These are phyloP conservation scores for Tympanuchus pallidicinctus DNA, from an alignment of 2,113 vertebrate species.

Conservation along the genomic window DNA sequence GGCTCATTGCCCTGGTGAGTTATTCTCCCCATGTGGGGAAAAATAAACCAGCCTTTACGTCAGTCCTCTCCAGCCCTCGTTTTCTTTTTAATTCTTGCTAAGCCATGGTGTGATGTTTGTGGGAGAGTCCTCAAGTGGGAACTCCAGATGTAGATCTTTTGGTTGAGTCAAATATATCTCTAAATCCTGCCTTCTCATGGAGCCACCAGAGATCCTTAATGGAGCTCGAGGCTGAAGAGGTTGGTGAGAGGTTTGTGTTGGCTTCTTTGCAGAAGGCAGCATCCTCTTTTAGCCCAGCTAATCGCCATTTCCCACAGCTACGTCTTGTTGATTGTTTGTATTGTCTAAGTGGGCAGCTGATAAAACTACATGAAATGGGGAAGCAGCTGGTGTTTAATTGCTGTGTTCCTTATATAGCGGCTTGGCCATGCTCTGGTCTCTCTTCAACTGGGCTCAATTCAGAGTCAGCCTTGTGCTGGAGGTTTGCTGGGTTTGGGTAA, in stretches of 20 bases:
- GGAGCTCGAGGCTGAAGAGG: neutral
- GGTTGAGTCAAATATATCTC: neutral
- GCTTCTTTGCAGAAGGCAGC: neutral
- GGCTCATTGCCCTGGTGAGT: neutral
- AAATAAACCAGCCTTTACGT: neutral
- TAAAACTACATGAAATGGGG: neutral
- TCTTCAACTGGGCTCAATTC: rapidly evolving
- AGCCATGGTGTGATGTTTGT: rapidly evolving
- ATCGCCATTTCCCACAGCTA: neutral
- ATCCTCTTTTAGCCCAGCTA: rapidly evolving
- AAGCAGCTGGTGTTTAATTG: conserved; percentile 20
- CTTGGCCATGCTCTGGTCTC: neutral
- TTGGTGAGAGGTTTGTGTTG: neutral
- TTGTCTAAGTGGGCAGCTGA: neutral
- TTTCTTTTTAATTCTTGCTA: neutral
- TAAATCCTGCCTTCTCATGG: neutral
- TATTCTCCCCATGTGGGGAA: neutral
- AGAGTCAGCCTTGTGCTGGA: neutral
- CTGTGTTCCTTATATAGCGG: neutral
- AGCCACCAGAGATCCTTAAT: neutral
- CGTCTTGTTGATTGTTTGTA: neutral
- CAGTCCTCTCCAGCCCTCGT: neutral
- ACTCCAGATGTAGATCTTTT: neutral
- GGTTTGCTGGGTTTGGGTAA: neutral
- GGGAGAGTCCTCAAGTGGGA: neutral